Conservation (phyloP, 2,113 vertebrate genomes). For the Sinocyclocheilus anshuiensis region DNA sequence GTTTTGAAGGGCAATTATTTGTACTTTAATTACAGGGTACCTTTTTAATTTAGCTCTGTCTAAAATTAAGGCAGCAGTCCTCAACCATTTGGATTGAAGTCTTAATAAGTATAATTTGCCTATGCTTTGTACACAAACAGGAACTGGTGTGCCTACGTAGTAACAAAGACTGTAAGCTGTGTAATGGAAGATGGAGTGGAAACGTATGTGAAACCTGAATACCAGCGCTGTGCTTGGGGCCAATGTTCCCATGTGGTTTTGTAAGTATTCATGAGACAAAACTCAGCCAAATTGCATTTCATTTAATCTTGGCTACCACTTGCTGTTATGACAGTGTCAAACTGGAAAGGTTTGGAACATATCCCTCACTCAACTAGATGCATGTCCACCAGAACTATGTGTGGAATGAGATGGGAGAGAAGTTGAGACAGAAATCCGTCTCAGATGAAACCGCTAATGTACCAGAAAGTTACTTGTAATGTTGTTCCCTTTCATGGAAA, state of each 20-base stretch:
- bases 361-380: not conserved
- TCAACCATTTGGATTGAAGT: not conserved
- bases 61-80: not conserved
- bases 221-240: slow-evolving; percentile 92
- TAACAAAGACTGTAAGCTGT: slow-evolving; percentile 90
- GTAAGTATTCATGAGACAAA: slow-evolving; percentile 77
- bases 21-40: not conserved
- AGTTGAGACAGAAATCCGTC: not conserved
- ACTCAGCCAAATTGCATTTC: not conserved
- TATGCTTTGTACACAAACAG: slow-evolving; percentile 65
- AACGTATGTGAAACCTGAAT: slow-evolving; percentile 89
- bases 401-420: not conserved
- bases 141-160: slow-evolving; percentile 95
- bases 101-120: not conserved
- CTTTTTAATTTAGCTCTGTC: not conserved
- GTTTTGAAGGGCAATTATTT: not conserved
- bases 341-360: not conserved
- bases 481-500: too few species aligned
- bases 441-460: not conserved
- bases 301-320: not conserved
- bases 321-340: not conserved
- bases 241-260: slow-evolving; percentile 84
- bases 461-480: not conserved
- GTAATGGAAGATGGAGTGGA: slow-evolving; percentile 94
- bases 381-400: not conserved